phyloP scores from a whole-genome alignment of 1,140 invertebrate genomes.

The Drosophila funebris region DNA sequence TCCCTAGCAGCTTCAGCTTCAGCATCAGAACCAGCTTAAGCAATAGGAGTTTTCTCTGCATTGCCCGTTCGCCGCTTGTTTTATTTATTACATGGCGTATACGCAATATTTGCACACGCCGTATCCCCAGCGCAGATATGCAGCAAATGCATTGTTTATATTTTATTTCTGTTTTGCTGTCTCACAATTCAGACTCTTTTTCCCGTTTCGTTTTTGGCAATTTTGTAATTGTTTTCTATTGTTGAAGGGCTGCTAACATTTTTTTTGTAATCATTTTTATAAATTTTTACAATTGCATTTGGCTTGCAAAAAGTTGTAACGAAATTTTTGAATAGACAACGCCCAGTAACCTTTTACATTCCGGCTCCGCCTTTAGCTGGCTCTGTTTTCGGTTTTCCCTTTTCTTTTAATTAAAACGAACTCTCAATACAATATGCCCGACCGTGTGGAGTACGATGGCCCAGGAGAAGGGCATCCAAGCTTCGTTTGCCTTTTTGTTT shows the following conservation, averaged over 20 bases:
- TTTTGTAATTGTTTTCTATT: conserved; percentile 71
- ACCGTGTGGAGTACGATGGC: conserved; percentile 13
- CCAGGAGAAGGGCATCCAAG: conserved; percentile 19
- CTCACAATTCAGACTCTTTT: conserved; percentile 36
- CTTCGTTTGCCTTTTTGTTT: conserved; percentile 69
- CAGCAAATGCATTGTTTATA: conserved; percentile 48
- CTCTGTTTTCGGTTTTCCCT: conserved; percentile 40
- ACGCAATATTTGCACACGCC: conserved; percentile 63
- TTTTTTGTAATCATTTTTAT: conserved; percentile 71
- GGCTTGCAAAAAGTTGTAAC: conserved; percentile 24
- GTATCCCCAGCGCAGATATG: conserved; percentile 45
- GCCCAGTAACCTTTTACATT: conserved; percentile 55
- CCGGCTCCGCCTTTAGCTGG: conserved; percentile 14
- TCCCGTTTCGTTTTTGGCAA: conserved; percentile 51
- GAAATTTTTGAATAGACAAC: conserved; percentile 47
- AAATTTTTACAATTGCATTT: conserved; percentile 49
- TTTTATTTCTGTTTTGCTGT: conserved; percentile 21
- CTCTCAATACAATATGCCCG: conserved; percentile 79
- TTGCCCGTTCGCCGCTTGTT: conserved; percentile 33
- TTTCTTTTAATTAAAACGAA: conserved; percentile 78
- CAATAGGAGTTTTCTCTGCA: conserved; percentile 25
- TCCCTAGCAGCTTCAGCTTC: neutral
- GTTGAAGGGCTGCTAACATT: conserved; percentile 65
- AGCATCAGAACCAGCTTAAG: neutral
- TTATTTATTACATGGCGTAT: conserved; percentile 76